Percentiles rank a stretch among this genome's conserved stretches.
Conservation (phyloP, 1,140 invertebrate species). For the Listronotus bonariensis region DNA sequence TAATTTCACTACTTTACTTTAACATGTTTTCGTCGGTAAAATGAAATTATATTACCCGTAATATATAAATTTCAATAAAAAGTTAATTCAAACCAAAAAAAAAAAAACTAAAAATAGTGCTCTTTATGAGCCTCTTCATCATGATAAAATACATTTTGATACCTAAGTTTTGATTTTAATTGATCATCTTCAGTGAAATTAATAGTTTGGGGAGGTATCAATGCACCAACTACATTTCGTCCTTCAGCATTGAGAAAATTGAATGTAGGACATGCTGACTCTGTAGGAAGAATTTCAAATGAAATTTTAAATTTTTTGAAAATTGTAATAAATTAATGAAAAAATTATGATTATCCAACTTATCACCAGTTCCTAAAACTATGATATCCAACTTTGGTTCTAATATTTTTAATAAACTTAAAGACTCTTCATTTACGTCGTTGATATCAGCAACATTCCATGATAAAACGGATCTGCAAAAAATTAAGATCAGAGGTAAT, state of each 20-base stretch:
- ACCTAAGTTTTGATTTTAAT: slow-evolving; percentile 55
- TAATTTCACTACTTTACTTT: too few relatives aligned
- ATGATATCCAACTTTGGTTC: slow-evolving; percentile 86
- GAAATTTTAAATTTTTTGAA: slow-evolving; percentile 63
- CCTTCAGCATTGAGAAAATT: slow-evolving; percentile 82
- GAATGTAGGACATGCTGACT: slow-evolving; percentile 78
- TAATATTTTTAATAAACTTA: slow-evolving; percentile 76
- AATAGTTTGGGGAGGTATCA: slow-evolving; percentile 71
- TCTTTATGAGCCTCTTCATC: too few relatives aligned
- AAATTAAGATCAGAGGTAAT: slow-evolving; percentile 11
- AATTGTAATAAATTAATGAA: slow-evolving; percentile 59
- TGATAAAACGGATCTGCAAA: slow-evolving; percentile 71
- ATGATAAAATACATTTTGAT: slow-evolving; percentile 53
- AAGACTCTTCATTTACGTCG: slow-evolving; percentile 76
- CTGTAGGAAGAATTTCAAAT: slow-evolving; percentile 74
- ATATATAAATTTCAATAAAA: too few relatives aligned
- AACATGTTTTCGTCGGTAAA: too few relatives aligned
- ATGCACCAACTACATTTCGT: slow-evolving; percentile 73
- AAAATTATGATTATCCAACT: slow-evolving; percentile 50
- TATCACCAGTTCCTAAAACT: slow-evolving; percentile 75
- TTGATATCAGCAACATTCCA: slow-evolving; percentile 75
- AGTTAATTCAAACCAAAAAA: too few relatives aligned
- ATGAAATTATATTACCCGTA: too few relatives aligned
- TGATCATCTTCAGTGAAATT: slow-evolving; percentile 57
- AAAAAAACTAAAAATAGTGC: too few relatives aligned